Base-by-base conservation (phyloP, 2,888 invertebrate genomes). In the Disparrhopalites patrizii region DNA sequence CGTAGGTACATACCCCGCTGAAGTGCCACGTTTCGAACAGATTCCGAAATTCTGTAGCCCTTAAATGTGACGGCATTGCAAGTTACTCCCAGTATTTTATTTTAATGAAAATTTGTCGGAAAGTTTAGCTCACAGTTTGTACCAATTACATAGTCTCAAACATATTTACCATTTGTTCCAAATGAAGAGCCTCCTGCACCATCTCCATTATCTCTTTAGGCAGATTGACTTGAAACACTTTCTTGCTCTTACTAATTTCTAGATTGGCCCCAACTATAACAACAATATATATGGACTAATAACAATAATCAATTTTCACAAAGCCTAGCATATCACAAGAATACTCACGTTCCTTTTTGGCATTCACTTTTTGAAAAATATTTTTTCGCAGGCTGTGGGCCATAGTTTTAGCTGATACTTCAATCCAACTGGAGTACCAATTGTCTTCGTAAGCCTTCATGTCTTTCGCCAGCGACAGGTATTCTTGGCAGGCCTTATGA, bases 371-470 rank as follows among this genome's bases (percentile, higher is more conserved):
- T 72, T 81, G 84, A 15, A 91, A 77, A 28, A 91, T 82, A 72
- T 85, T 87, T 75, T 84, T 85, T 75, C 86, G 86, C 83, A 91
- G 85, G 43, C 86, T 83, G 31, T 82, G 83, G 43, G 87, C 86
- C 1, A 91, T 84, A 13, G 85, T 81, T 2, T 82, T 81, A 0
- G 85, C 83, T 0, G 89, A 86, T 8, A 81, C 82, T 1, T 84
- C 81, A 20, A 85, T 79, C 87, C 91, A 94, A n/a, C 84, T 82
- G 38, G 84, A 84, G 75, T 85, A 90, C 75, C 88, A 88, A 0
- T 77, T 76, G 30, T 88, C 86, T 78, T 93, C 92, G 76, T 87
- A 93, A 1, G 83, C 81, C 76, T 86, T 89, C 81, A 94, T 85
- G 40, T 85, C 81, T 75, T 87, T 88, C 0, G 88, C 89, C 27